Conservation (phyloP, 2,797 vertebrate species). For the Odontamblyopus lacepedii region DNA sequence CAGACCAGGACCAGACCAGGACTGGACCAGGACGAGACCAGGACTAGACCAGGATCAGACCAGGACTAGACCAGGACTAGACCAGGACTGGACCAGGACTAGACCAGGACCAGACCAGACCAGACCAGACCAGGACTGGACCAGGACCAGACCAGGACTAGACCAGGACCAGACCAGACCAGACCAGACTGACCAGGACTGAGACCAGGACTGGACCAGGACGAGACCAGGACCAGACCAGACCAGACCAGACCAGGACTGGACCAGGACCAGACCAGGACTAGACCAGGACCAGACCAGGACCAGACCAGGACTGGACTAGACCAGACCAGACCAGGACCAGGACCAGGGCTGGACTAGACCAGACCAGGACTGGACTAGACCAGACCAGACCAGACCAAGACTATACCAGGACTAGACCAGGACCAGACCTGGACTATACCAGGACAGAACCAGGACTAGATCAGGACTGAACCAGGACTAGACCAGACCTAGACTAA, state of each 20-base stretch:
- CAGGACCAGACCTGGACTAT: background rate
- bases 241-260: no score
- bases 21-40: background rate
- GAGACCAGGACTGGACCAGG: background rate
- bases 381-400: background rate
- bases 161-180: no score
- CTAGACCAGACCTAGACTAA: no score
- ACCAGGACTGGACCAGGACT: no score
- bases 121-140: no score
- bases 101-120: background rate
- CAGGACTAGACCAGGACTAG: no score
- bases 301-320: background rate
- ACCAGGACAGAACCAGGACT: background rate
- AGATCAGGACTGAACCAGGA: no score
- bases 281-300: background rate
- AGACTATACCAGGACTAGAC: background rate
- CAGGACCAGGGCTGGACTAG: background rate
- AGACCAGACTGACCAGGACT: background rate
- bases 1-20: background rate
- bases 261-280: background rate
- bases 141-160: background rate
- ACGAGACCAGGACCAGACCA: no score
- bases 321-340: background rate
- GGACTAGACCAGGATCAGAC: constrained; percentile 20
- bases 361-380: background rate